Base-by-base conservation (phyloP, 2,888 invertebrate species). In the Cheiracanthium punctorium region DNA sequence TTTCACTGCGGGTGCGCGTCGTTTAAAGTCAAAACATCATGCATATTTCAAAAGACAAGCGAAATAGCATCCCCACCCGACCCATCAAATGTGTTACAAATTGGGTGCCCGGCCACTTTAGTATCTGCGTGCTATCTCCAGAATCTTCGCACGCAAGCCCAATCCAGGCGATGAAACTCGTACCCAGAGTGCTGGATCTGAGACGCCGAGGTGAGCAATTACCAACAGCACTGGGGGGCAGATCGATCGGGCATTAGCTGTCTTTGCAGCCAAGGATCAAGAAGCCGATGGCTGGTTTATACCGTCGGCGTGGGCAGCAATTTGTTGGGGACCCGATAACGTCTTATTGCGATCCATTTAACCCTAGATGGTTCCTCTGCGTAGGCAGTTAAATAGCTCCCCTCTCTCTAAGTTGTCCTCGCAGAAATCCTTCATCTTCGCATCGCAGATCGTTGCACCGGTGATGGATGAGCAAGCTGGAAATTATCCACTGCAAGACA, bases 221-320 rank as follows among this genome's bases (percentile, higher is more conserved):
- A 77, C 37, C 64, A n/a, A 58, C 24, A 12, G 24, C 20, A 24
- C 20, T 58, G 1, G 24, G 24, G 58, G 58, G n/a, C n/a, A n/a
- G n/a, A n/a, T n/a, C n/a, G n/a, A 58, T 24, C 20, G 24, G 24
- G 58, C 24, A 74, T 74, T 81, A 73, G 12, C 43, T 24, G 73
- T 74, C 67, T 37, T 65, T 70, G 58, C 71, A 70, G 30, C 71
- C 79, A 71, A n/a, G 12, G 65, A 72, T 80, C 58, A 58, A 58
- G 24, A 58, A 58, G n/a, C 24, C 58, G 24, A 58, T 58, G 58
- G 24, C 24, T 24, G 17, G 1, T 17, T n/a, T n/a, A n/a, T n/a
- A n/a, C n/a, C n/a, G n/a, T 58, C 24, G 37, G 82, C 82, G 84
- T 85, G 84, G 84, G 84, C 84, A 79, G 84, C 84, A 85, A 85